A percentile compares a stretch with the other conserved stretches of the same genome.
These are phyloP conservation scores for Danio kyathit DNA, from an alignment of 2,797 vertebrate species.

Conservation along the genomic window DNA sequence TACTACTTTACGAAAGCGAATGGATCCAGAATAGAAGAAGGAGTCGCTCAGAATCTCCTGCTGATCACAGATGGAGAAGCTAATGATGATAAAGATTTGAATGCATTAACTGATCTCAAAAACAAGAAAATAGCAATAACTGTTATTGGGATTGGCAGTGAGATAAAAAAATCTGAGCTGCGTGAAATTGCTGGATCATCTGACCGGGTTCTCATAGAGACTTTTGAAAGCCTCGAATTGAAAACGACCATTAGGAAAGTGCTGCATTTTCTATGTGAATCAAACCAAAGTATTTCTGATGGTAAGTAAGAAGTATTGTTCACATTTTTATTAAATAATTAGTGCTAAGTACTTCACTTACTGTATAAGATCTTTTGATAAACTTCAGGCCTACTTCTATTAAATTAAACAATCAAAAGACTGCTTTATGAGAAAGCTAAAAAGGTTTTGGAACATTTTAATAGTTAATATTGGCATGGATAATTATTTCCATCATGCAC, in stretches of 20 bases:
- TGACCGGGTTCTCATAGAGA: slow-evolving; percentile 73
- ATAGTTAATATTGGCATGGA: not conserved
- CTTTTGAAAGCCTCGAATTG: slow-evolving; percentile 70
- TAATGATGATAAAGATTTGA: slow-evolving; percentile 69
- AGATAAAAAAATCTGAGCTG: slow-evolving; percentile 73
- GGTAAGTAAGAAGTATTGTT: slow-evolving; percentile 51
- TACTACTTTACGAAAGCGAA: slow-evolving; percentile 74
- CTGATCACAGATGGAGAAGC: slow-evolving; percentile 85
- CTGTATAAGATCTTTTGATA: not conserved
- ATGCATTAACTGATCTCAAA: slow-evolving; percentile 70
- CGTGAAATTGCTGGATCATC: slow-evolving; percentile 75
- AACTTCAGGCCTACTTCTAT: not conserved
- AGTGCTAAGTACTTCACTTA: not conserved
- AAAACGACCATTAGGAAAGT: slow-evolving; percentile 71
- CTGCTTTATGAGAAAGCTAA: not conserved
- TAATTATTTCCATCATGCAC: too few species aligned
- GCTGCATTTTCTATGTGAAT: slow-evolving; percentile 69
- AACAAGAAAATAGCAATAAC: slow-evolving; percentile 76
- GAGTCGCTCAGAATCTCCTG: slow-evolving; percentile 80
- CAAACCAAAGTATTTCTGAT: accelerated
- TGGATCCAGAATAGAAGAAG: slow-evolving; percentile 73
- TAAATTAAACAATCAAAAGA: not conserved
- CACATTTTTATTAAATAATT: too few species aligned
- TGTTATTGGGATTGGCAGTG: slow-evolving; percentile 77
- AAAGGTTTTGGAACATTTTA: not conserved